phyloP scores from a whole-genome alignment of 2,113 vertebrate genomes.

The Gavialis gangeticus region DNA sequence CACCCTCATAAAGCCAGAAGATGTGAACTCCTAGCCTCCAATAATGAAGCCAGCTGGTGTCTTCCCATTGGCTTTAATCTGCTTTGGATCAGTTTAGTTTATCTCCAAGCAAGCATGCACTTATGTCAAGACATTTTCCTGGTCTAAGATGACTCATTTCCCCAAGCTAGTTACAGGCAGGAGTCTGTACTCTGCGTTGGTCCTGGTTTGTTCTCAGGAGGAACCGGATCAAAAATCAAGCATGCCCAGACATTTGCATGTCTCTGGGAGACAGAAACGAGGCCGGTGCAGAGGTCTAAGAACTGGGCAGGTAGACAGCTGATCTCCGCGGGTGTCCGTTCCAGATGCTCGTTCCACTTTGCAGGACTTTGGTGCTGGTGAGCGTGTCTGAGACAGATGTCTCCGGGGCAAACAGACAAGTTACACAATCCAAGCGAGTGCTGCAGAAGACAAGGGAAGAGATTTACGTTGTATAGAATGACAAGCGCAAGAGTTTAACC shows the following conservation, averaged over 20 bases:
- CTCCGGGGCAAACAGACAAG: slow-evolving; percentile 17
- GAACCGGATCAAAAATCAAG: not conserved
- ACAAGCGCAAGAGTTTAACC: slow-evolving; percentile 71
- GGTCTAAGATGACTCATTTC: accelerated
- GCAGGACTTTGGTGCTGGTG: not conserved
- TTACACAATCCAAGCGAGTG: slow-evolving; percentile 4
- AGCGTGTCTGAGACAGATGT: not conserved
- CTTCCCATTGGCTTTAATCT: not conserved
- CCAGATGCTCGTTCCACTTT: slow-evolving; percentile 19
- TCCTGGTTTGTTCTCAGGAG: not conserved
- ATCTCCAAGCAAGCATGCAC: not conserved
- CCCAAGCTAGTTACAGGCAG: not conserved
- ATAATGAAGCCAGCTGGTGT: not conserved
- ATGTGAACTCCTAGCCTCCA: not conserved
- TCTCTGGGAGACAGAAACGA: not conserved
- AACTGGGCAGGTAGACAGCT: not conserved
- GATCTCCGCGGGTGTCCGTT: not conserved
- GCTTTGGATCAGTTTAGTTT: not conserved
- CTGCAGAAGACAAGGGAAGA: slow-evolving; percentile 47
- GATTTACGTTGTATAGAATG: slow-evolving; percentile 68
- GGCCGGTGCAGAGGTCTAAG: not conserved
- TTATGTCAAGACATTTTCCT: not conserved
- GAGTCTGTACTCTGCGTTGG: not conserved
- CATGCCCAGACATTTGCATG: not conserved
- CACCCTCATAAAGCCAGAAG: not conserved